Evolutionary conservation across 2,797 vertebrate species (phyloP), one percentile per base, ranked within the genome.

Genomic region (Poeciliopsis presidionis): DNA sequence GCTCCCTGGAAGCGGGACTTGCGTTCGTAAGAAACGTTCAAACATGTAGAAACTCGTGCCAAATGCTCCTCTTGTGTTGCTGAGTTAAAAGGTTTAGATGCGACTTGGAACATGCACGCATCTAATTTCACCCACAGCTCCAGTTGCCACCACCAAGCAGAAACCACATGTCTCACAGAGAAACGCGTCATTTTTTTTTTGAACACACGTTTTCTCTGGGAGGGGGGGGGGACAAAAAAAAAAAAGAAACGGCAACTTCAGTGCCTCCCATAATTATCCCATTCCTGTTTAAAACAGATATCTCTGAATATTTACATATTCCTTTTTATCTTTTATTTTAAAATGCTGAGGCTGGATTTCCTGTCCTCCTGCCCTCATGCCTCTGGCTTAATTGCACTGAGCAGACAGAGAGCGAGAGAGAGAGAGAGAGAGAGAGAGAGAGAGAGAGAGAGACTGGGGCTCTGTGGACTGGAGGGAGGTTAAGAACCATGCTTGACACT

Each of bases 401-500:
- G 84, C 65, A 83, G 81, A 55, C 72, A 79, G 86, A 78, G 83
- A 80, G 73, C 53, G 45, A 80, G 76, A 70, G 70, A 75, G 83
- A 80, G 73, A 59, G 45, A 80, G 76, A 70, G 70, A 75, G 72
- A 59, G 69, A 72, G 43, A 69, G 53, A 63, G 72, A 53, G 43
- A 79, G 36, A 67, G 53, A 63, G 74, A 59, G 51, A 80, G 75
- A 72, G 72, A 74, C 73, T 46, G 71, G 74, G 46, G 71, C 74
- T 81, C 53, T 70, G 36, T 79, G 72, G 81, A 91, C 84, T 79
- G 83, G 84, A 84, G 80, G 70, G 79, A 88, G 84, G 83, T 88
- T 67, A 84, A 87, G 83, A 88, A 88, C 78, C 86, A 88, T 90
- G 81, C 88, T 93, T 90, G 90, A 95, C 94, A 94, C 94, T 85